Conservation (phyloP, 1,140 invertebrate genomes). For the Olivierus martensii region DNA sequence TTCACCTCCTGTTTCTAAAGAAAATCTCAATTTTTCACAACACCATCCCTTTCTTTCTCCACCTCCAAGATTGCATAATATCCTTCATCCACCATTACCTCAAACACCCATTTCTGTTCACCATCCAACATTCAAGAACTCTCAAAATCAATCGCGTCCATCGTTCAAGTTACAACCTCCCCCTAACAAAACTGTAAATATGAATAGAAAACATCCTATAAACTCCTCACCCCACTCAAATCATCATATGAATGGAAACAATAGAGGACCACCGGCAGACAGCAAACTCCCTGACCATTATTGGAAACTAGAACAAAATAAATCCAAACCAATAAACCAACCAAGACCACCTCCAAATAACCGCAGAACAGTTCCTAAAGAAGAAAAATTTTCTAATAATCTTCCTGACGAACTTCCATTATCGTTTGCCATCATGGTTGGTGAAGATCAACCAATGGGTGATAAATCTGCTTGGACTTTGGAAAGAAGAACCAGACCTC, state of each 20-base stretch:
- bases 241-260: background rate
- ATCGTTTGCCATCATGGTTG: slow-evolving; percentile 15
- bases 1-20: too few species aligned
- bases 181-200: too few species aligned
- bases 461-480: background rate
- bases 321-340: slow-evolving; percentile 2
- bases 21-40: too few species aligned
- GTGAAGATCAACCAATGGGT: slow-evolving; percentile 8
- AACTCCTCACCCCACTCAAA: background rate
- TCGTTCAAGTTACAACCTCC: too few species aligned
- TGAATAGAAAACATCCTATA: background rate
- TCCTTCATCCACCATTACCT: too few species aligned
- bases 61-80: too few species aligned
- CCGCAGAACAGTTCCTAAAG: slow-evolving; percentile 7
- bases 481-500: background rate
- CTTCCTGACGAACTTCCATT: slow-evolving; percentile 15
- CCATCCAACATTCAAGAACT: too few species aligned
- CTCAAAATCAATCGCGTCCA: too few species aligned
- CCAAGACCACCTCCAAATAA: slow-evolving; percentile 5
- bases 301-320: background rate
- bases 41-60: too few species aligned
- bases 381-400: slow-evolving; percentile 8
- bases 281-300: background rate
- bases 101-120: too few species aligned
- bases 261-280: background rate